Evolutionary conservation across 2,113 vertebrate genomes (phyloP).

Genomic region (Nannospalax galili): DNA sequence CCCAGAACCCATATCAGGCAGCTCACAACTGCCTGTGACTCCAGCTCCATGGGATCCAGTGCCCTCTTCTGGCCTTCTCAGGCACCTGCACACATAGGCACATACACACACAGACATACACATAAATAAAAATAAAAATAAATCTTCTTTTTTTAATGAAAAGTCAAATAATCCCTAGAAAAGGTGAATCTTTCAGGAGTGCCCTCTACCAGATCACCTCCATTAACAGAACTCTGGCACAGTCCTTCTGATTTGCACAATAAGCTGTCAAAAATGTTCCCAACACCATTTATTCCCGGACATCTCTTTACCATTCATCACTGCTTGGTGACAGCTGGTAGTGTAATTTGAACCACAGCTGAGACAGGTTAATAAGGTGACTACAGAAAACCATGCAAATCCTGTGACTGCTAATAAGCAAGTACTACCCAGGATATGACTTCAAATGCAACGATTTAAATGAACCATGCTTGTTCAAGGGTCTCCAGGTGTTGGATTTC

Average conservation of each 20-base stretch:
- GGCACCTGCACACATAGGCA: too few species aligned
- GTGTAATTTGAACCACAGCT: constrained; percentile 20
- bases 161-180: constrained; percentile 3
- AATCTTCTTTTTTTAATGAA: background rate
- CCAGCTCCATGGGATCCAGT: too few species aligned
- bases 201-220: background rate
- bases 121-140: too few species aligned
- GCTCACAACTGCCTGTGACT: too few species aligned
- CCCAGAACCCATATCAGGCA: too few species aligned
- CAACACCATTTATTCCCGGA: background rate
- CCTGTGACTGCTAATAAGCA: background rate
- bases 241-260: background rate
- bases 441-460: constrained; percentile 17
- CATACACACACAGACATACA: too few species aligned
- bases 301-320: background rate
- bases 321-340: constrained; percentile 65
- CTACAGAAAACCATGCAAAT: background rate
- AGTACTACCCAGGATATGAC: background rate
- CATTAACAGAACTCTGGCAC: background rate
- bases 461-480: constrained; percentile 18
- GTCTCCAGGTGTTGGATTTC: constrained; percentile 1
- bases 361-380: background rate
- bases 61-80: too few species aligned
- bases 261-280: background rate
- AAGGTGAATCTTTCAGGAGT: background rate